These are phyloP conservation scores for Mycalesis mineus DNA, from an alignment of 2,888 invertebrate genomes.

Conservation along the genomic window DNA sequence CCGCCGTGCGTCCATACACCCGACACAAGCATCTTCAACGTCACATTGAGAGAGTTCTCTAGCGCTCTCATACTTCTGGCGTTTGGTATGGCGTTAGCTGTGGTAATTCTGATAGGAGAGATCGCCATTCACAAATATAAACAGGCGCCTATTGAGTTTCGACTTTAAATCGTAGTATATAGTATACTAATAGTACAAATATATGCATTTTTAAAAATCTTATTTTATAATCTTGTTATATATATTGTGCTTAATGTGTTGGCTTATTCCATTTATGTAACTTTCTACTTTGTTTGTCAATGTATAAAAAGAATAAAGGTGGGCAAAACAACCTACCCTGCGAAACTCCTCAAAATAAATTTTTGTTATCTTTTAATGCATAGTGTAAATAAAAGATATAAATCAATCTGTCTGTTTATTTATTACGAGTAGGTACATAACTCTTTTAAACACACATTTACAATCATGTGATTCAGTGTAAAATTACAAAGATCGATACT, in stretches of 20 bases:
- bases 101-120: constrained; percentile 55
- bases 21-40: constrained; percentile 66
- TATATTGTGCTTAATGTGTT: too few species aligned
- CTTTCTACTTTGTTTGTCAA: not conserved
- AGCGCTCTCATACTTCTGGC: constrained; percentile 74
- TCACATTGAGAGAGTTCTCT: constrained; percentile 78
- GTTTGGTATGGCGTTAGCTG: constrained; percentile 64
- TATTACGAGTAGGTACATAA: constrained; percentile 58
- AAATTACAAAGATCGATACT: constrained; percentile 62
- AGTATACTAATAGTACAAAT: not conserved
- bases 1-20: constrained; percentile 77
- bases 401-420: constrained; percentile 44
- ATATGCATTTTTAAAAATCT: too few species aligned
- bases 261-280: too few species aligned
- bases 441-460: constrained; percentile 47
- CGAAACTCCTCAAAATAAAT: not conserved
- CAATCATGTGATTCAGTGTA: constrained; percentile 50
- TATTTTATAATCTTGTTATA: too few species aligned
- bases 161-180: constrained; percentile 16
- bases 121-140: constrained; percentile 31
- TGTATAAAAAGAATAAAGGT: not conserved
- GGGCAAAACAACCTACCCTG: not conserved
- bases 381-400: constrained; percentile 26
- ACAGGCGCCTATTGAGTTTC: constrained; percentile 28
- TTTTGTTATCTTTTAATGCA: not conserved